Base-by-base conservation (phyloP, 2,113 vertebrate genomes). In the Cynocephalus volans region DNA sequence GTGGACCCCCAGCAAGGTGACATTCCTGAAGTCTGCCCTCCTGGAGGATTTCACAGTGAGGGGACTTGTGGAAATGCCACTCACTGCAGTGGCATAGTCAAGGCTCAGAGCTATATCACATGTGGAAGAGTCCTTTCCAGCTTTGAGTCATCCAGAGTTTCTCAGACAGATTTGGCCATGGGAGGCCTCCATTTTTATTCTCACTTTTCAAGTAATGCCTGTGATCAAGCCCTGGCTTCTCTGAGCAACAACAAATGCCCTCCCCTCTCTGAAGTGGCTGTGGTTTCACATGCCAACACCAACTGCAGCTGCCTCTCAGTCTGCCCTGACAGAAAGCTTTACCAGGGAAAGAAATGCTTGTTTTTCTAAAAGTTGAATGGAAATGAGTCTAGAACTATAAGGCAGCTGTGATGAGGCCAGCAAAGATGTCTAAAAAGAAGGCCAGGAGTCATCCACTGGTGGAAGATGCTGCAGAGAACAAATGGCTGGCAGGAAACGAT, bases 401-500 rank as follows among this genome's bases (percentile, higher is more conserved):
- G n/a, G 41, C 58, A 50, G 15, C 73, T 77, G 36, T 18, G 54
- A 41, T 0, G 23, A 92, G 23, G 54, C 36, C 52, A 83, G 17
- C 21, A 64, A 26, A 4, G 17, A 36, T 58, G 45, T 45, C 79
- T 80, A 13, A 50, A 58, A 45, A n/a, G 75, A 58, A 58, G 87
- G 50, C 56, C 1, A 41, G 8, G 65, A 60, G 65, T 19, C 11
- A 41, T 64, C 58, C 41, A 64, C 4, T n/a, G 6, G 9, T 58
- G 56, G 58, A 21, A 79, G 62, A 45, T 14, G 48, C 54, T 62
- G 28, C 52, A 54, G 36, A 88, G 75, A 70, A 64, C 67, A 91
- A 93, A 54, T 50, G 41, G 8, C 33, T 93, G 41, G 28, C 50
- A 87, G n/a, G 50, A 69, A 93, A 88, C 48, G 70, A 33, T 31